Evolutionary conservation across 1,140 invertebrate species (phyloP).

Genomic region (Trialeurodes vaporariorum): DNA sequence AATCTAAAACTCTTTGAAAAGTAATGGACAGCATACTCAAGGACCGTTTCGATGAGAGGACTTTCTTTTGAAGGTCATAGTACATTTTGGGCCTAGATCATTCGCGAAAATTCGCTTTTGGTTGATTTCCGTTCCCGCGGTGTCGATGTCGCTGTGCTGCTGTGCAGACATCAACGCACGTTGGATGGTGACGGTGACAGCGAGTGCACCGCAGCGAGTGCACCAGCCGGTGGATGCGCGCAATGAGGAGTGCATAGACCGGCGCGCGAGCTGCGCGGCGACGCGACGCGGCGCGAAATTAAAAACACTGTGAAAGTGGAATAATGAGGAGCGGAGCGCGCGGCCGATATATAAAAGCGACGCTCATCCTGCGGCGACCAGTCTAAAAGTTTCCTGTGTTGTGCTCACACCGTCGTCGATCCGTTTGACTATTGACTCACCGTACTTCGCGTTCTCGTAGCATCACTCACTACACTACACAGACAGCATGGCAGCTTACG

Average conservation of each 20-base stretch:
- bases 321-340: background rate
- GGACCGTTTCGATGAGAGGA: too few relatives aligned
- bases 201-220: background rate
- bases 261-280: background rate
- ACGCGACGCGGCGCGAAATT: background rate
- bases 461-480: too few relatives aligned
- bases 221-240: background rate
- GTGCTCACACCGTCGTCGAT: background rate
- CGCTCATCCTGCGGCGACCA: background rate
- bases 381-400: background rate
- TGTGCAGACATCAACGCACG: background rate
- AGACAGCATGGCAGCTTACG: constrained; percentile 51
- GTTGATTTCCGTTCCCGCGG: too few relatives aligned
- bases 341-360: background rate
- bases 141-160: background rate
- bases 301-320: background rate
- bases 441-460: too few relatives aligned
- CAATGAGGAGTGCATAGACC: too few relatives aligned
- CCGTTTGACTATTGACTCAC: background rate
- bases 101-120: too few relatives aligned
- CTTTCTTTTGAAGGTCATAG: too few relatives aligned
- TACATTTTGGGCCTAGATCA: too few relatives aligned
- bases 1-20: too few relatives aligned
- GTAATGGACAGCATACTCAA: too few relatives aligned
- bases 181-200: background rate